Evolutionary conservation across 1,140 invertebrate species (phyloP), one percentile per base, ranked within the genome.

Genomic region (Pseudomyrmex dendroicus): DNA sequence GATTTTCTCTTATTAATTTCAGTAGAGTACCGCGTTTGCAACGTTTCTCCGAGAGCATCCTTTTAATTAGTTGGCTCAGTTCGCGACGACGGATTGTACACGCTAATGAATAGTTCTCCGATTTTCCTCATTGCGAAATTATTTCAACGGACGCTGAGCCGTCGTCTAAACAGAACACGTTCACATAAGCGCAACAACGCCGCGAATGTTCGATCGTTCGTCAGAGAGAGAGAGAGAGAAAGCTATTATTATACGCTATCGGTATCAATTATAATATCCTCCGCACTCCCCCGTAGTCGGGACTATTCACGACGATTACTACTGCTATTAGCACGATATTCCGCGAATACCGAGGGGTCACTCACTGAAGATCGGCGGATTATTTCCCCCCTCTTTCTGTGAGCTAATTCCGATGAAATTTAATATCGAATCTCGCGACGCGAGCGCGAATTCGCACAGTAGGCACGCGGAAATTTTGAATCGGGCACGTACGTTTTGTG

Each of bases 191-290:
- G 1, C 76, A 10, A 46, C 15, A 17, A 5, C 9, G 12, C 17
- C 15, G 35, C 35, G 12, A 59, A 72, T 13, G 52, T 35, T 35
- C 44, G 15, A 48, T 59, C 54, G 54, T 12, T 46, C 8, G 35
- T 5, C 35, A 35, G 35, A 35, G 35, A 35, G 35, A 35, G 35
- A 35, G 35, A 35, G 35, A 35, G 35, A 35, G 35, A 35, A 7
- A 35, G 35, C 35, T 35, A 35, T 35, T 35, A 35, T 35, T 35
- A 7, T 35, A n/a, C 48, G 20, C 44, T 70, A 72, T 72, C 54
- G 66, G 35, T 72, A 80, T 70, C 68, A 50, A 72, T 35, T 48
- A 61, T 78, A 78, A 78, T 72, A 80, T 70, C 44, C 64, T 15
- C 20, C 15, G 35, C 35, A 35, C 35, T 35, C 5, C 0, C 35